A percentile compares a stretch with the other conserved stretches of the same genome.
phyloP scores from a whole-genome alignment of 1,140 invertebrate species.

The Conopomorpha cramerella region DNA sequence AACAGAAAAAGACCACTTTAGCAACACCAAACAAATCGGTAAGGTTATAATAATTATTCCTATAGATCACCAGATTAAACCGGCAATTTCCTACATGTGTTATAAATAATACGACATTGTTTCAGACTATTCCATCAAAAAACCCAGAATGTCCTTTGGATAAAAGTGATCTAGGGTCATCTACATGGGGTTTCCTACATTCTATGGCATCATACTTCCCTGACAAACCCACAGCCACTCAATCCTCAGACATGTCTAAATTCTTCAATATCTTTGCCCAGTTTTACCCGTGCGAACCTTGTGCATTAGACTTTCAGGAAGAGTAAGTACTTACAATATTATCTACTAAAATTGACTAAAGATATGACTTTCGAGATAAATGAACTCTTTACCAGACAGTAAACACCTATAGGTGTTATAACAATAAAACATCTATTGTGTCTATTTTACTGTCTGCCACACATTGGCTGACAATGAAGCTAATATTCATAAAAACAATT shows the following conservation, averaged over 20 bases:
- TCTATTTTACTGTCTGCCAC: too few species aligned
- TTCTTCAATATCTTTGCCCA: conserved; percentile 89
- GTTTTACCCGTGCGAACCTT: conserved; percentile 94
- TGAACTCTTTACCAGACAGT: too few species aligned
- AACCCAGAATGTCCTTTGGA: conserved; percentile 74
- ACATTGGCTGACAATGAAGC: too few species aligned
- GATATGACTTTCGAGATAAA: too few species aligned
- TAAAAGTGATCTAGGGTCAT: conserved; percentile 72
- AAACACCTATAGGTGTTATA: too few species aligned
- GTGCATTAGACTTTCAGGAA: conserved; percentile 86
- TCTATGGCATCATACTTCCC: conserved; percentile 97
- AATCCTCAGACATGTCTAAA: conserved; percentile 77
- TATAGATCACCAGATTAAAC: too few species aligned
- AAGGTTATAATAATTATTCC: conserved; percentile 35
- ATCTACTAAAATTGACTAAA: not conserved
- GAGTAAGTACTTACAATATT: conserved; percentile 65
- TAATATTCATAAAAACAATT: too few species aligned
- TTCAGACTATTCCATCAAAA: conserved; percentile 11
- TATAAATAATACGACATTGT: conserved; percentile 6
- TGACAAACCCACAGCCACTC: conserved; percentile 73
- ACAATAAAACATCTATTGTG: too few species aligned
- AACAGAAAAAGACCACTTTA: conserved; percentile 52
- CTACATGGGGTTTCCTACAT: conserved; percentile 93
- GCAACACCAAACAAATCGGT: conserved; percentile 22
- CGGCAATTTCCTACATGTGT: too few species aligned